Percentiles rank a stretch among this genome's conserved stretches.
Conservation (phyloP, 2,113 vertebrate genomes). For the Brachirus orientalis region DNA sequence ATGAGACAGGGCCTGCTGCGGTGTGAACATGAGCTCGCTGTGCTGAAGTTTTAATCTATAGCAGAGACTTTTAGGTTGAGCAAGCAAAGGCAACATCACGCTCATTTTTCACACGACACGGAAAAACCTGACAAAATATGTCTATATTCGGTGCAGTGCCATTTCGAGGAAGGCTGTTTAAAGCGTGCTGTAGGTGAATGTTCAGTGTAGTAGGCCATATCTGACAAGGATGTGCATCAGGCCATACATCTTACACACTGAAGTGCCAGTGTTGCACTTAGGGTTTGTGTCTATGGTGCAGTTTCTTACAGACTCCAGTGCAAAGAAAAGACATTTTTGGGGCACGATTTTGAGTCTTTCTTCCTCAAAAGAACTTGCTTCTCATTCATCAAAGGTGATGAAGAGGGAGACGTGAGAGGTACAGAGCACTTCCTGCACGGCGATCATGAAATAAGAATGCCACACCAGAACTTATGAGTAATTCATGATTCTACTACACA, state of each 20-base stretch:
- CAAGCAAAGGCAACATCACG: conserved; percentile 29
- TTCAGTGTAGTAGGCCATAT: conserved; percentile 48
- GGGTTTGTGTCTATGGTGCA: conserved; percentile 47
- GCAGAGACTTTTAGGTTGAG: conserved; percentile 35
- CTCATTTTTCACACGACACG: conserved; percentile 47
- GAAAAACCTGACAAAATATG: conserved; percentile 41
- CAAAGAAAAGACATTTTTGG: conserved; percentile 31
- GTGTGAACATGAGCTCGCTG: conserved; percentile 36
- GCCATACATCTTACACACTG: conserved; percentile 49
- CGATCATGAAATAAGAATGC: conserved; percentile 69
- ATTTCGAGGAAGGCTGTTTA: conserved; percentile 43
- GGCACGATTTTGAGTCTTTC: conserved; percentile 28
- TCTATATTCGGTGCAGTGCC: conserved; percentile 41
- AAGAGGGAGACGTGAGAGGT: conserved; percentile 39
- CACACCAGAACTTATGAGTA: conserved; percentile 66
- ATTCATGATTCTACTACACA: conserved; percentile 64
- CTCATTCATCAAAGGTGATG: conserved; percentile 66
- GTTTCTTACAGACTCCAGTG: conserved; percentile 20
- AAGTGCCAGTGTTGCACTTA: conserved; percentile 18
- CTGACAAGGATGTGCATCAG: conserved; percentile 47
- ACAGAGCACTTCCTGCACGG: conserved; percentile 40
- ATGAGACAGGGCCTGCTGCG: conserved; percentile 40
- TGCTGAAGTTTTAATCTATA: conserved; percentile 51
- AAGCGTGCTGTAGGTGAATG: conserved; percentile 57
- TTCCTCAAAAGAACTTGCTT: conserved; percentile 30